Base-by-base conservation (phyloP, 1,140 invertebrate species). In the Cylas formicarius region DNA sequence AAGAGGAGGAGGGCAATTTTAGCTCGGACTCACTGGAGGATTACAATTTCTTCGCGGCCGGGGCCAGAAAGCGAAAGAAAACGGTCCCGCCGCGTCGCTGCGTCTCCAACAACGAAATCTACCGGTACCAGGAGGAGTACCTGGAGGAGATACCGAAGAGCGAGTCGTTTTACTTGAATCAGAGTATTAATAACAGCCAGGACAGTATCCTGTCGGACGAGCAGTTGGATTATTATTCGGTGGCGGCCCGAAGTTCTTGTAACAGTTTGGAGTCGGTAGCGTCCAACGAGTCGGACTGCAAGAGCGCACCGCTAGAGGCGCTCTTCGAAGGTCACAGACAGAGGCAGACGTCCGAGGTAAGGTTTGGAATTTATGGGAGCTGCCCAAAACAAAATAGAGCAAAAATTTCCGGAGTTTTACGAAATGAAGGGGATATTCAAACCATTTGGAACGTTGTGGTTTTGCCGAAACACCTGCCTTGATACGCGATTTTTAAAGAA, bases 181-280 rank as follows among this genome's bases (percentile, higher is more conserved):
- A 74, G 34, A 41, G 37, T 3, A 62, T 58, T 17, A 72, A 71
- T 52, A 74, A 78, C 36, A 85, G 82, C 43, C 82, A 86, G 60
- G 84, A 86, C 55, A 86, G 82, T 10, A 71, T 88, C 24, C 63
- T 88, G 2, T 83, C 81, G 1, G 82, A 85, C 50, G 79, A 80
- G 44, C 71, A 77, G 55, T 59, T 71, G 4, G 72, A 76, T 46
- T 72, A 74, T 38, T 54, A 71, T 24, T 68, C 72, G 19, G 70
- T 68, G 0, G 69, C 66, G 51, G 66, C 70, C 0, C 59, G 60
- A 47, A 76, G 75, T 50, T 76, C 76, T 29, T 84, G 81, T 56
- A 80, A 83, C 58, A 86, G 82, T 34, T 70, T 85, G 52, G 84
- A 86, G 58, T 86, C 83, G 52, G 78, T 88, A 21, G 57, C 86